phyloP scores from a whole-genome alignment of 1,140 invertebrate genomes.

The Papilio helenus region DNA sequence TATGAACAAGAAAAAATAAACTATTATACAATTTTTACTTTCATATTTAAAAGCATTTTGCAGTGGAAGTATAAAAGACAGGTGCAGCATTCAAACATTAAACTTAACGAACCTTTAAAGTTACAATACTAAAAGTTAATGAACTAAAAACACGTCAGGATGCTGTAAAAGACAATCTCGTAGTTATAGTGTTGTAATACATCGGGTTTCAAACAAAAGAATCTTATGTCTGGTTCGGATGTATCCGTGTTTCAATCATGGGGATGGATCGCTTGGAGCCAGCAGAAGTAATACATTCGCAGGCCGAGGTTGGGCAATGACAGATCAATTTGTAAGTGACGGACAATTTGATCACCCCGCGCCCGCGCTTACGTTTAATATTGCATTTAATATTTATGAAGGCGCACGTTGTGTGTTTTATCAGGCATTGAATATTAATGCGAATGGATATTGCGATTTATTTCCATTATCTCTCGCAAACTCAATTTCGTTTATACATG shows the following conservation, averaged over 20 bases:
- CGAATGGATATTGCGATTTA: slow-evolving; percentile 36
- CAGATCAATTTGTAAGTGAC: slow-evolving; percentile 49
- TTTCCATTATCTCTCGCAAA: slow-evolving; percentile 31
- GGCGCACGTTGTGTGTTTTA: slow-evolving; percentile 33
- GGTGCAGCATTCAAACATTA: slow-evolving; percentile 14
- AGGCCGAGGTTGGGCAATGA: slow-evolving; percentile 41
- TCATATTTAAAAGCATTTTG: neutral
- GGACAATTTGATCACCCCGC: neutral
- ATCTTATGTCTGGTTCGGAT: slow-evolving; percentile 14
- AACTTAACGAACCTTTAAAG: slow-evolving; percentile 30
- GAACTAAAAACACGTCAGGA: slow-evolving; percentile 17
- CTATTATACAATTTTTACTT: neutral
- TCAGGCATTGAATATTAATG: slow-evolving; percentile 36
- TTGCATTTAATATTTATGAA: slow-evolving; percentile 36
- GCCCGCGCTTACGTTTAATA: slow-evolving; percentile 31
- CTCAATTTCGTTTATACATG: slow-evolving; percentile 31
- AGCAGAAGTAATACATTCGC: slow-evolving; percentile 48
- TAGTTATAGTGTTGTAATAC: neutral
- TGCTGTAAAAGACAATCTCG: slow-evolving; percentile 16
- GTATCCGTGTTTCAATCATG: slow-evolving; percentile 45
- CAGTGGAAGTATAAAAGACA: neutral
- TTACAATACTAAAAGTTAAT: slow-evolving; percentile 31
- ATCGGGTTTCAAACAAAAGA: slow-evolving; percentile 7
- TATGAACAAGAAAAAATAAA: neutral
- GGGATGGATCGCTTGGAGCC: slow-evolving; percentile 41